These are phyloP conservation scores for Catamblyrhynchus diadema DNA, from an alignment of 2,797 vertebrate species.

Conservation along the genomic window DNA sequence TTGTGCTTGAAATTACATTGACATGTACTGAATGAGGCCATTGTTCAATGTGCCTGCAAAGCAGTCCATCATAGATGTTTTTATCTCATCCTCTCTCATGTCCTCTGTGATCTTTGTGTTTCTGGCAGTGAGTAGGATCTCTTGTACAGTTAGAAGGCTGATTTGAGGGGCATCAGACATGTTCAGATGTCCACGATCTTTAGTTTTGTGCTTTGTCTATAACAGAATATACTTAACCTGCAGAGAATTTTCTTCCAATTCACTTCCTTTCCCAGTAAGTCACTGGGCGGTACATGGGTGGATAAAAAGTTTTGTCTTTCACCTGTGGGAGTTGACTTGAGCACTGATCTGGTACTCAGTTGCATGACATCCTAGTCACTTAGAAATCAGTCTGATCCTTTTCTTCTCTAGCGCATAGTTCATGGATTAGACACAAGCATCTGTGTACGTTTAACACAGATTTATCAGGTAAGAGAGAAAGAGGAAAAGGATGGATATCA, in stretches of 20 bases:
- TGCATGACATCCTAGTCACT: background rate
- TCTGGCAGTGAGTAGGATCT: background rate
- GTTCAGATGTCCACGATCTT: background rate
- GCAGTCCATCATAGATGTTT: accelerated
- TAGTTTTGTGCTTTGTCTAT: background rate
- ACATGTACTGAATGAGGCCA: background rate
- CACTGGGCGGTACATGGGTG: background rate
- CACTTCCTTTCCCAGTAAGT: background rate
- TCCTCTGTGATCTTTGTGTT: background rate
- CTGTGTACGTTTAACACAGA: background rate
- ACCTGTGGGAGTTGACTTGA: background rate
- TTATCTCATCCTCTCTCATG: background rate
- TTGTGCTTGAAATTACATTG: background rate
- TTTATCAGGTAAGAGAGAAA: background rate
- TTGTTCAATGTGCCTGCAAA: background rate
- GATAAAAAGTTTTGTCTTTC: background rate
- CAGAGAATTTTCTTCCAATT: background rate
- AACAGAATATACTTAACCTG: background rate
- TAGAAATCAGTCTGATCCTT: background rate
- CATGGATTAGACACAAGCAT: background rate
- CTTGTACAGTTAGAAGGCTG: background rate
- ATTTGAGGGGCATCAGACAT: background rate
- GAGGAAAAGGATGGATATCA: background rate
- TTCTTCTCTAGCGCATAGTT: background rate
- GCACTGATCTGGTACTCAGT: background rate